Percentiles rank a stretch among this genome's conserved stretches.
phyloP scores from a whole-genome alignment of 2,113 vertebrate species.

The Carassius gibelio region DNA sequence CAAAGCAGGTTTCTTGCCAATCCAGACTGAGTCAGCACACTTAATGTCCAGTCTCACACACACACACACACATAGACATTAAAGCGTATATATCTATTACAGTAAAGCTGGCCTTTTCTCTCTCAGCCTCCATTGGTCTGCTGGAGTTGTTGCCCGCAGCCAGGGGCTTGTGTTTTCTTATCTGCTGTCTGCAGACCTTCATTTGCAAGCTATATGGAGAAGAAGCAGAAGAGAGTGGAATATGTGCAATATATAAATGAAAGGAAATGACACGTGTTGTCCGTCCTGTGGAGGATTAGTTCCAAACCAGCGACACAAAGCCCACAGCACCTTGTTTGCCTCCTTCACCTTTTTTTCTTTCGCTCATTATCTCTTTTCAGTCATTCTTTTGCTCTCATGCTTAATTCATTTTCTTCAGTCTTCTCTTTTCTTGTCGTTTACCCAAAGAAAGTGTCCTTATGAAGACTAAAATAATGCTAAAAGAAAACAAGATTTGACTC shows the following conservation, averaged over 20 bases:
- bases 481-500: neutral
- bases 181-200: constrained; percentile 16
- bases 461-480: too few species aligned
- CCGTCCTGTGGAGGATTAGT: constrained; percentile 1
- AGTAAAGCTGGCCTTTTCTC: constrained; percentile 16
- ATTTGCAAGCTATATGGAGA: constrained; percentile 10
- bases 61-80: constrained; percentile 6
- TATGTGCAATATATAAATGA: constrained; percentile 11
- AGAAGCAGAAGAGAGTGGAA: neutral
- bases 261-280: constrained; percentile 26
- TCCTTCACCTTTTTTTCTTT: too few species aligned
- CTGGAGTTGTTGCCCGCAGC: neutral
- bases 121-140: neutral
- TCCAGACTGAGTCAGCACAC: constrained; percentile 29
- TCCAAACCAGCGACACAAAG: constrained; percentile 9
- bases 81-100: neutral
- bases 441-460: neutral
- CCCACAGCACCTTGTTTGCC: neutral
- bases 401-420: neutral
- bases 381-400: neutral
- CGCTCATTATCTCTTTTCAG: too few species aligned
- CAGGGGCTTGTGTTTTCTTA: constrained; percentile 7
- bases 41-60: neutral
- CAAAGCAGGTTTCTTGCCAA: neutral
- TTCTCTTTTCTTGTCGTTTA: neutral